Base-by-base conservation (phyloP, 2,113 vertebrate species). In the Proteles cristata region DNA sequence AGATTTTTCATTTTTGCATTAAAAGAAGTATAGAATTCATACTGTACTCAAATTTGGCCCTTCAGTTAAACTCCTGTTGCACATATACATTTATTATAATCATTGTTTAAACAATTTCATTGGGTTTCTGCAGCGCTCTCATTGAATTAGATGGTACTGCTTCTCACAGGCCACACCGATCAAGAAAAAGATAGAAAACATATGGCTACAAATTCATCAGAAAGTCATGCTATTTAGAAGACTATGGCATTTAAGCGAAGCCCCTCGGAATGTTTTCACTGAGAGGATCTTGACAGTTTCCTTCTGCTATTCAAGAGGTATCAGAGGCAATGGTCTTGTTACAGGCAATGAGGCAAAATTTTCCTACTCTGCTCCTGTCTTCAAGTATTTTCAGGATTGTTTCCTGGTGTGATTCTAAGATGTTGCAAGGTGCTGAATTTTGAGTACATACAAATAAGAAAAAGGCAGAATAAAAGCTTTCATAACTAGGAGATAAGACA, bases 381-480 rank as follows among this genome's bases (percentile, higher is more conserved):
- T 87, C 26, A 43, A 21, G 65, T 94, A 11, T 77, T 95, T 79
- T 93, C 23, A 81, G 26, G 3, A 17, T 68, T 94, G 14, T 77
- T 88, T 91, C 33, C 35, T 65, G 3, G 28, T 93, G 11, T 88
- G 73, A 95, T 81, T 69, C 10, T 10, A 90, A 66, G 68, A 39
- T 79, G 33, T 69, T 90, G 25, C 76, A 82, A 92, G 80, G 58
- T 94, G 39, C 25, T 95, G 69, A 83, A 33, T 91, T 77, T 93
- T 53, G 43, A 94, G 76, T 84, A 97, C 88, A 93, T 92, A 55
- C 11, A 95, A 97, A 90, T 8, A 92, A 90, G 35, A 63, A 86
- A 68, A 93, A 84, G 11, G 6, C 21, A 85, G 35, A 61, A 28
- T 89, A 68, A 96, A 93, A 92, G 25, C 16, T 87, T 97, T 96